phyloP scores from a whole-genome alignment of 2,888 invertebrate genomes.

The Rhagonycha lutea region DNA sequence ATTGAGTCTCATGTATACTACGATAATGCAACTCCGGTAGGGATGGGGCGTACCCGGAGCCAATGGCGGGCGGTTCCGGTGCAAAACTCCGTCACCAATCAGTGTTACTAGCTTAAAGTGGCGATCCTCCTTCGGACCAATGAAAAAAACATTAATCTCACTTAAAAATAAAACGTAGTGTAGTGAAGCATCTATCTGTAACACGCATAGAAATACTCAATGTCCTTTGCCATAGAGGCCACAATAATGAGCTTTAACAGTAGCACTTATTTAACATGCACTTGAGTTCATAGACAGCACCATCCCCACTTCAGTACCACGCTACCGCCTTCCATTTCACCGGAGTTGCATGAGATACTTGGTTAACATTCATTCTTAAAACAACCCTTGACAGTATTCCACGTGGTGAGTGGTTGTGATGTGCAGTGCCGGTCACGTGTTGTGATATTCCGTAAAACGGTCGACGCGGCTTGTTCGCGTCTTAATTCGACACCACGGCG shows the following conservation, averaged over 20 bases:
- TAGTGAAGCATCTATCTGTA: slow-evolving; percentile 50
- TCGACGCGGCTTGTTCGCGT: slow-evolving; percentile 50
- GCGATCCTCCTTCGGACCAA: slow-evolving; percentile 56
- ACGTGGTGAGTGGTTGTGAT: slow-evolving; percentile 42
- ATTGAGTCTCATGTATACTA: slow-evolving; percentile 55
- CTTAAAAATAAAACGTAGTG: slow-evolving; percentile 56
- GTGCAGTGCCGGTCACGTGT: slow-evolving; percentile 49
- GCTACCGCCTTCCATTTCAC: slow-evolving; percentile 49
- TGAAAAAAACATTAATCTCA: slow-evolving; percentile 60
- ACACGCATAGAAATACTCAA: slow-evolving; percentile 50
- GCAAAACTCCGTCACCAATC: slow-evolving; percentile 50
- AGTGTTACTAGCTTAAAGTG: slow-evolving; percentile 41
- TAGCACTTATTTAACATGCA: slow-evolving; percentile 57
- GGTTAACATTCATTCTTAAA: slow-evolving; percentile 33
- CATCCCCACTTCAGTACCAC: slow-evolving; percentile 48
- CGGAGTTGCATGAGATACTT: slow-evolving; percentile 30
- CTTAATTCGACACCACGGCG: slow-evolving; percentile 55
- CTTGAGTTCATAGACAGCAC: slow-evolving; percentile 55
- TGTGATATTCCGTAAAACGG: slow-evolving; percentile 36
- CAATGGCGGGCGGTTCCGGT: slow-evolving; percentile 52
- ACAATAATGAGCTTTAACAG: slow-evolving; percentile 56
- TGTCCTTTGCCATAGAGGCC: slow-evolving; percentile 52
- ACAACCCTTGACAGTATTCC: slow-evolving; percentile 33
- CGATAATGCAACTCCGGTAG: slow-evolving; percentile 52
- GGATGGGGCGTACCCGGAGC: slow-evolving; percentile 47